A percentile compares a stretch with the other conserved stretches of the same genome.
Evolutionary conservation across 53 echinoderm and acorn worm genomes (phyloP).

Genomic region (Paracentrotus lividus): DNA sequence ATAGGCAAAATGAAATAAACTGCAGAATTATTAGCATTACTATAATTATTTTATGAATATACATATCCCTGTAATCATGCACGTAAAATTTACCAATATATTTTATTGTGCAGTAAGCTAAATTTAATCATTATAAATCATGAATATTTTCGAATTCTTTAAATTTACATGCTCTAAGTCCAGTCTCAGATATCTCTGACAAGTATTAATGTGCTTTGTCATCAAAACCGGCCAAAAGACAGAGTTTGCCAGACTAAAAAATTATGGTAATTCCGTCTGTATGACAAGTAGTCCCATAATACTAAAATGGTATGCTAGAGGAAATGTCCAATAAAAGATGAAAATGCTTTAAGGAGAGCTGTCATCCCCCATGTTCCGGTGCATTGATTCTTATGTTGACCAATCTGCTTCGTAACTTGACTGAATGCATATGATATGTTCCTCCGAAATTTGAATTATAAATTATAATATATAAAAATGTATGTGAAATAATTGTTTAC

Average conservation of each 20-base stretch:
- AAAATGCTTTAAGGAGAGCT: background rate
- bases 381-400: background rate
- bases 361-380: constrained; percentile 2
- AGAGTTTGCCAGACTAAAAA: background rate
- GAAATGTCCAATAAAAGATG: constrained; percentile 41
- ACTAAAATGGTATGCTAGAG: constrained; percentile 17
- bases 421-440: background rate
- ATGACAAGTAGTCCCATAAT: background rate
- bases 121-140: background rate
- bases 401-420: background rate
- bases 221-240: background rate
- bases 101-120: too few relatives aligned
- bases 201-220: constrained; percentile 9
- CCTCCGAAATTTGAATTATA: background rate
- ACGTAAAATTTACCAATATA: too few relatives aligned
- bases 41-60: too few relatives aligned
- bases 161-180: background rate
- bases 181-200: background rate
- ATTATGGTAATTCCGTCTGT: background rate
- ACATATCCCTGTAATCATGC: too few relatives aligned
- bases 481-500: too few relatives aligned
- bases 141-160: background rate
- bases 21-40: too few relatives aligned
- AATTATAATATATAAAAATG: background rate
- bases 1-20: too few relatives aligned